Base-by-base conservation (phyloP, 2,797 vertebrate genomes). In the Cottoperca gobio region DNA sequence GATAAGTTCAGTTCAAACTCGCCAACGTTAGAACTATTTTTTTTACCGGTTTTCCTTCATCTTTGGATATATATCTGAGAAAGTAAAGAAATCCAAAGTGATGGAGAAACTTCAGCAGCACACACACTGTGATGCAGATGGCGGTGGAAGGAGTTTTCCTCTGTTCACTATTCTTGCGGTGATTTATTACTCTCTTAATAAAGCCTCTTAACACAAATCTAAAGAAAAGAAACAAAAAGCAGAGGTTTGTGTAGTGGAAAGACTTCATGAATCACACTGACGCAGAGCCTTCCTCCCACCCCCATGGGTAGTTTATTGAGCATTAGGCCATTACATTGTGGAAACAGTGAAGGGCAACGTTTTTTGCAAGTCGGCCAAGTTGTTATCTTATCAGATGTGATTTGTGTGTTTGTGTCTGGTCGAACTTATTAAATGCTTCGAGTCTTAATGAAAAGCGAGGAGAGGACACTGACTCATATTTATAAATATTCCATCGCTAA, bases 331-430 rank as follows among this genome's bases (percentile, higher is more conserved):
- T 84, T 79, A 73, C 60, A 49, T 37, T 54, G 43, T 86, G 63
- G 80, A 78, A 61, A 66, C 42, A 6, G 50, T 63, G 74, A 88
- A 87, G 68, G 73, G 68, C 78, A 62, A 58, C 43, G 2, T 61
- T 87, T 40, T 66, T 62, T 67, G 82, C 75, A 64, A 72, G 78
- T 35, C 17, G 39, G 82, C 76, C 82, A 89, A 84, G 85, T 83
- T 73, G 66, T 87, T 91, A 88, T 89, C 86, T 86, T 85, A 86
- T 92, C 87, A 72, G 65, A 64, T 80, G 58, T 86, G 88, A 91
- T 93, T 87, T 89, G 90, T 88, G 84, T 82, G 65, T 78, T 72
- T 66, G 43, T 4, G 39, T 84, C 70, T 60, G 68, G 43, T 64
- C 61, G 70, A 92, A 89, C 43, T 78, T 88, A 90, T 84, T 84